Conservation (phyloP, 2,113 vertebrate species). For the Cyprinodon brontotheroides region DNA sequence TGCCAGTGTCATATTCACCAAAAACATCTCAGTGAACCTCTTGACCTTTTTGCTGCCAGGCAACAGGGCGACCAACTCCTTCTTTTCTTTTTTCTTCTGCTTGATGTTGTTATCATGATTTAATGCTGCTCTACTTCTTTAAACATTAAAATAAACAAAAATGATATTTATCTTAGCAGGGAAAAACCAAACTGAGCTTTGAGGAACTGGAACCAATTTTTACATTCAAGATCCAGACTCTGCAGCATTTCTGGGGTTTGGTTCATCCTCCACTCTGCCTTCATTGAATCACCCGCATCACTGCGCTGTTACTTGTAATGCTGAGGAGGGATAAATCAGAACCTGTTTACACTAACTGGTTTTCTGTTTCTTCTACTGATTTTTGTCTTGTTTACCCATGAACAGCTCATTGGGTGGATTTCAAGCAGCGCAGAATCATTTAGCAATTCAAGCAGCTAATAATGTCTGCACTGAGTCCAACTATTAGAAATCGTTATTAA, state of each 20-base stretch:
- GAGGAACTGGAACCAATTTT: constrained; percentile 2
- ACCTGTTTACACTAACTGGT: constrained; percentile 3
- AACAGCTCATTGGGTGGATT: constrained; percentile 26
- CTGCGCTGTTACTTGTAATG: constrained; percentile 23
- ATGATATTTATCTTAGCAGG: not conserved
- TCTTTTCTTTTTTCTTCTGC: no score
- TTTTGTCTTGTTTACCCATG: constrained; percentile 26
- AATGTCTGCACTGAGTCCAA: constrained; percentile 28
- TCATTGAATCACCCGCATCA: constrained; percentile 37
- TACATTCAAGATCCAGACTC: not conserved
- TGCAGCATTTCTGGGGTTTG: not conserved
- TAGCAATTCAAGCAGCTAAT: constrained; percentile 31
- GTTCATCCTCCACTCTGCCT: not conserved
- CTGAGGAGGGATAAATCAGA: not conserved
- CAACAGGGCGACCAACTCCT: no score
- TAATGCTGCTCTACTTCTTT: not conserved
- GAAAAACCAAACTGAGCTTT: not conserved
- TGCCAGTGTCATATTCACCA: no score
- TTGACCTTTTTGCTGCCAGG: no score
- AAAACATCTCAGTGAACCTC: no score
- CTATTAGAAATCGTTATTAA: constrained; percentile 58
- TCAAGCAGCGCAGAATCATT: constrained; percentile 35
- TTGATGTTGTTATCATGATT: not conserved
- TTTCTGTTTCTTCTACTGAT: not conserved
- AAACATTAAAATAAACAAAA: not conserved